Percentiles rank a stretch among this genome's conserved stretches.
Evolutionary conservation across 2,113 vertebrate species (phyloP).

Genomic region (Pollimyrus isidori): DNA sequence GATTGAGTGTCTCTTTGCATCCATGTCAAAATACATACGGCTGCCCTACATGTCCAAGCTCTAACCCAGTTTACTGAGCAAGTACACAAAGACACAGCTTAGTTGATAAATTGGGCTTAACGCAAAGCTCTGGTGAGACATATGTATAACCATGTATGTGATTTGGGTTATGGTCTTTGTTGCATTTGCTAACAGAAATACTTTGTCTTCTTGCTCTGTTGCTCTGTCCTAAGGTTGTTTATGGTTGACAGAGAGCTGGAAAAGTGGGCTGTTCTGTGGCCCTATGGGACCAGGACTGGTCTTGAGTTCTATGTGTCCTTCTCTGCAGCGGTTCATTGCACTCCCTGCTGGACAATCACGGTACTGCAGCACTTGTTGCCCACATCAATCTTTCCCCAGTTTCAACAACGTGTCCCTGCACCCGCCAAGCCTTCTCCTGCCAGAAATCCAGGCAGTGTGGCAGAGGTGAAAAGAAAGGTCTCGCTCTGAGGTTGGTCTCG

Average conservation of each 20-base stretch:
- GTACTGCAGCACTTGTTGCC: conserved; percentile 10
- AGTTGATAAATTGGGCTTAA: not conserved
- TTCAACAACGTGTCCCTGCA: not conserved
- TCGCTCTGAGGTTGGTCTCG: not conserved
- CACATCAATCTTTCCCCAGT: not conserved
- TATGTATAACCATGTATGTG: not conserved
- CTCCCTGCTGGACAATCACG: not conserved
- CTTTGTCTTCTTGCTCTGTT: not conserved
- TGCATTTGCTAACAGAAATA: not conserved
- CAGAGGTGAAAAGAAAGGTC: not conserved
- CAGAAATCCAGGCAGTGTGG: not conserved
- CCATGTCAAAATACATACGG: not conserved
- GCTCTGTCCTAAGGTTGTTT: not conserved
- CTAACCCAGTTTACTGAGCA: not conserved
- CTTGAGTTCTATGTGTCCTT: not conserved
- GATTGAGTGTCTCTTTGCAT: not conserved
- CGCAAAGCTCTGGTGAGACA: not conserved
- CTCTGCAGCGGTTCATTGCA: not conserved
- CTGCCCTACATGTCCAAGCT: not conserved
- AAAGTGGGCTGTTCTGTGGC: not conserved
- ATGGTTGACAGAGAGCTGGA: not conserved
- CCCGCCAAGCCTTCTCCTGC: not conserved
- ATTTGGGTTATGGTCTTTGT: not conserved
- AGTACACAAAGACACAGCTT: not conserved
- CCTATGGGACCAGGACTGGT: not conserved